Evolutionary conservation across 2,113 vertebrate genomes (phyloP), one percentile per base, ranked within the genome.

Genomic region (Hepsetus odoe): DNA sequence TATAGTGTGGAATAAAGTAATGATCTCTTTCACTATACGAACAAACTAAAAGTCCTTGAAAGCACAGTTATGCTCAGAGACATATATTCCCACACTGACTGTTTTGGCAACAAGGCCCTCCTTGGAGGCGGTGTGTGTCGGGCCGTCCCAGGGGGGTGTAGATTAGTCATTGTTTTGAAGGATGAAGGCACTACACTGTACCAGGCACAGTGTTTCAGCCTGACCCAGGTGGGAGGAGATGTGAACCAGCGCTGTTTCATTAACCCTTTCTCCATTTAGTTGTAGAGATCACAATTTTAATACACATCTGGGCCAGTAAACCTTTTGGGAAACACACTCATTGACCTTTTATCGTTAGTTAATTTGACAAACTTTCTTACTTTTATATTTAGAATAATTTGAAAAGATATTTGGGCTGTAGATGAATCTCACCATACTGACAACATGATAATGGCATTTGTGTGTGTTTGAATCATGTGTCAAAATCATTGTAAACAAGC

Each of bases 161-260:
- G 79, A 81, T 79, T 67, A 77, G 65, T 77, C n/a, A 81, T 74
- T 83, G 83, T 81, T 83, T 79, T n/a, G n/a, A n/a, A n/a, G 72
- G n/a, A 65, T 70, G 53, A 64, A 80, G 72, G 78, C 51, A 33
- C 62, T 77, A 61, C n/a, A n/a, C 68, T 67, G 83, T 85, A 76
- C 82, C 78, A 84, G 85, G 82, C 83, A 82, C 80, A 56, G 75
- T 1, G n/a, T 56, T 72, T 67, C 65, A 74, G 68, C 73, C 80
- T 62, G 69, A 62, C 49, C 13, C 73, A 72, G 72, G 77, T 74
- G 80, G 80, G 82, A 82, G 75, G 78, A 58, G 62, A 72, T 56
- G 51, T 22, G 77, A 44, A 70, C 65, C 78, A 80, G 78, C 30
- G 20, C 66, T 75, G 44, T 24, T 59, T 70, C 68, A 56, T 67